A percentile compares a stretch with the other conserved stretches of the same genome.
Evolutionary conservation across 1,140 invertebrate species (phyloP).

Genomic region (Lepidotrigona ventralis): DNA sequence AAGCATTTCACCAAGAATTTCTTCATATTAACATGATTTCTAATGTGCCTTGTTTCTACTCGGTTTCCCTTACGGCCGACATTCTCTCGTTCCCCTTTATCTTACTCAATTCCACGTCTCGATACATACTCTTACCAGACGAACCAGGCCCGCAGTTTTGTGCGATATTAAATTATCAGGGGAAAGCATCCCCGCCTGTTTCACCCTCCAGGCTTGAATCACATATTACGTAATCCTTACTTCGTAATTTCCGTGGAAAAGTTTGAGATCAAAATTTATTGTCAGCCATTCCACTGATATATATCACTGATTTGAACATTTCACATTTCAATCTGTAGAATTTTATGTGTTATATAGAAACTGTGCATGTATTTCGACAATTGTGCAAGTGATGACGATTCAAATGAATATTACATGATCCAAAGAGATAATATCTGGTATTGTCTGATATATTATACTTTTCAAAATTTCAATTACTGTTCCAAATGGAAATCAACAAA

Average conservation of each 20-base stretch:
- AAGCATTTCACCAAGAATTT: conserved; percentile 54
- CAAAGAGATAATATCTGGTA: too few relatives aligned
- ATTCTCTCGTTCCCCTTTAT: conserved; percentile 55
- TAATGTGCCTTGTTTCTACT: conserved; percentile 60
- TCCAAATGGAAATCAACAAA: too few relatives aligned
- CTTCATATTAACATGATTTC: conserved; percentile 70
- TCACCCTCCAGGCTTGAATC: conserved; percentile 66
- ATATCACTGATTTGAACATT: background rate
- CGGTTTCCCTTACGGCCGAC: conserved; percentile 35
- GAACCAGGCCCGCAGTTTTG: conserved; percentile 68
- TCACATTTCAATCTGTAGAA: too few relatives aligned
- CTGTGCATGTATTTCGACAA: background rate
- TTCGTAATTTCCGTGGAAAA: conserved; percentile 51
- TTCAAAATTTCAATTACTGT: too few relatives aligned
- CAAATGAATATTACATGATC: too few relatives aligned
- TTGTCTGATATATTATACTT: too few relatives aligned
- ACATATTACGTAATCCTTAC: conserved; percentile 70
- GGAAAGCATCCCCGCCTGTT: conserved; percentile 59
- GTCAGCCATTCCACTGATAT: background rate
- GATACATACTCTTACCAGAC: conserved; percentile 66
- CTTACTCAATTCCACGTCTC: conserved; percentile 52
- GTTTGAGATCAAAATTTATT: conserved; percentile 19
- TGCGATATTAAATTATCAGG: conserved; percentile 75
- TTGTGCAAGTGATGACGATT: too few relatives aligned
- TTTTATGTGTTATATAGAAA: background rate